Evolutionary conservation across 2,797 vertebrate species (phyloP), one percentile per base, ranked within the genome.

Genomic region (Darevskia nairensis): DNA sequence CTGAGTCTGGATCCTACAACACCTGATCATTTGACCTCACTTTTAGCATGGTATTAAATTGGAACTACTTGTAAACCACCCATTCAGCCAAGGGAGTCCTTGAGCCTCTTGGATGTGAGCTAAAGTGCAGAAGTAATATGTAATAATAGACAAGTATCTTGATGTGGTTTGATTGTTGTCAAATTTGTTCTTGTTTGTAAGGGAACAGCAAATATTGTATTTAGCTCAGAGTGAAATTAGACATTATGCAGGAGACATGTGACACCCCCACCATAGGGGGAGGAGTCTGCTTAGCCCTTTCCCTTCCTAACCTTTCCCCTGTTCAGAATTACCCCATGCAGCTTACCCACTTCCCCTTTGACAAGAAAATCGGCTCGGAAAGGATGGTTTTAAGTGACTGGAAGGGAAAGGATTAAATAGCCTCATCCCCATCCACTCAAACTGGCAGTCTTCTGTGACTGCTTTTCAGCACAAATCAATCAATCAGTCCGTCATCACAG

Each of bases 1-100:
- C 95, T 99, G 92, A 99, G 98, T 92, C 98, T 98, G 69, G 99
- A 99, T 93, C 98, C 98, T 87, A 98, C 98, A 9, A 99, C 98
- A 15, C 97, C 98, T 2, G 98, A 99, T 86, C 97, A 99, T 94
- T 96, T 99, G 93, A 98, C 98, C 92, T 98, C 98, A 0, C 97
- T 99, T 77, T 97, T 99, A 91, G 97, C 98, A 94, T 98, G 98
- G 99, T 99, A 97, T 21, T 92, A 77, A 44, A 4, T 15, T 89
- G 74, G 0, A 41, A 13, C 11, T 88, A 55, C 82, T 85, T 55
- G 10, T n/a, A 39, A 55, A 32, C 19, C 8, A 72, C 17, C 85
- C n/a, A 2, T 68, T 10, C 50, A 86, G 4, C 23, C 50, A 55
- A 66, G 76, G 82, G 76, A 50, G 3, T 4, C 50, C 11, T 59